Evolutionary conservation across 2,888 invertebrate species (phyloP), one percentile per base, ranked within the genome.

Genomic region (Melanchra persicariae): DNA sequence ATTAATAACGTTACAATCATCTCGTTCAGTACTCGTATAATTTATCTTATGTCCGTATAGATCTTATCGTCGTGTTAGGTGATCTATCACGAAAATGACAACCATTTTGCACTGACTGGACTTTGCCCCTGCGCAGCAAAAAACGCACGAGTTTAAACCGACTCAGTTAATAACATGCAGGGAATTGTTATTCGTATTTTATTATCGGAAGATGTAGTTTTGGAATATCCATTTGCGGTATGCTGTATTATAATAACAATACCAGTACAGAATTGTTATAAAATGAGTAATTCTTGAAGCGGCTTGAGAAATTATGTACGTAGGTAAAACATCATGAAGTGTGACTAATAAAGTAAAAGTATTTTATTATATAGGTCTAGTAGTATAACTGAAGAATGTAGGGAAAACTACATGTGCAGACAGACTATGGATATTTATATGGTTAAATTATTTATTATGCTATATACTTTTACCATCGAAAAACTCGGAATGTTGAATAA

Each of bases 11-110:
- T 66, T 19, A 82, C 70, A 82, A 65, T 72, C 67, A 62, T 70
- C 62, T 77, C 68, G n/a, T 75, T 77, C 43, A 49, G 54, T 52
- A 54, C 47, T 79, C 51, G 43, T 68, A 66, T 77, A 76, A 79
- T 73, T 76, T 74, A 72, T 83, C 73, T 76, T 70, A 63, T 49
- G 57, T 65, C 49, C 55, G 49, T 70, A 49, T 51, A 77, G 74
- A 82, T 86, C 74, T 87, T 88, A 89, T 89, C 89, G 69, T 57
- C 52, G 47, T 19, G 69, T 77, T 79, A 80, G 64, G 70, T 81
- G 78, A 88, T 88, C 81, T 77, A 71, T 87, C 83, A 83, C 49
- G 34, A 61, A 68, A 62, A 54, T 69, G 77, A 80, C 70, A 81
- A 71, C 74, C 66, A 49, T 34, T 80, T 64, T 67, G 76, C 63